A percentile compares a stretch with the other conserved stretches of the same genome.
phyloP scores from a whole-genome alignment of 2,888 invertebrate species.

The Apamea monoglypha region DNA sequence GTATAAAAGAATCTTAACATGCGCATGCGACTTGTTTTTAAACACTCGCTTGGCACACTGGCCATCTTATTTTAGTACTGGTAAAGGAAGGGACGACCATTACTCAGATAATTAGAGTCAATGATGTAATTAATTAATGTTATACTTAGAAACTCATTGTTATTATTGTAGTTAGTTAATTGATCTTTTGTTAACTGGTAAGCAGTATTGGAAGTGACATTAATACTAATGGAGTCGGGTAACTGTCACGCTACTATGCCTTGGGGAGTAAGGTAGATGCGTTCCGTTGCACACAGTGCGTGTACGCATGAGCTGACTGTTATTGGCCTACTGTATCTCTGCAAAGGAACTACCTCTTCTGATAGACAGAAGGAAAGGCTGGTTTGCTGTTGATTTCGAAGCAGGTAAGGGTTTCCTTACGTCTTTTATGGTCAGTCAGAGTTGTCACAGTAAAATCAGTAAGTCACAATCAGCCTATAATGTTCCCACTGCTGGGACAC shows the following conservation, averaged over 20 bases:
- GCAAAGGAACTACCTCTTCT: not conserved
- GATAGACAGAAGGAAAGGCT: not conserved
- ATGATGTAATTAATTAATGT: constrained; percentile 41
- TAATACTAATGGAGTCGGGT: not conserved
- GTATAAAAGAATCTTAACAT: constrained; percentile 35
- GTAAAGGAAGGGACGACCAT: constrained; percentile 30
- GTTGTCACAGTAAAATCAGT: not conserved
- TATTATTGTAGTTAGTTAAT: constrained; percentile 25
- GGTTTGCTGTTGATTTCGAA: not conserved
- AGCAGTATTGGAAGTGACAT: constrained; percentile 2
- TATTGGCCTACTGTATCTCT: not conserved
- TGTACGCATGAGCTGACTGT: not conserved
- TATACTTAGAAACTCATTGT: constrained; percentile 21
- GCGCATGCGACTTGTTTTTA: constrained; percentile 55
- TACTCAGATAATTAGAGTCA: constrained; percentile 41
- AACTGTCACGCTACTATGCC: constrained; percentile 16
- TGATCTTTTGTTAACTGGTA: constrained; percentile 7
- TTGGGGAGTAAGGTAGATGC: constrained; percentile 9
- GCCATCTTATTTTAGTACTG: constrained; percentile 49
- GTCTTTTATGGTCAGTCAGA: not conserved
- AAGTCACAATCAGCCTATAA: not conserved
- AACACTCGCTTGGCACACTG: constrained; percentile 52
- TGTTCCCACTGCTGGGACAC: no score
- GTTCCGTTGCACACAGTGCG: not conserved
- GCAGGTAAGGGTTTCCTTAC: not conserved